Base-by-base conservation (phyloP, 2,888 invertebrate genomes). In the Brachycybe producta region DNA sequence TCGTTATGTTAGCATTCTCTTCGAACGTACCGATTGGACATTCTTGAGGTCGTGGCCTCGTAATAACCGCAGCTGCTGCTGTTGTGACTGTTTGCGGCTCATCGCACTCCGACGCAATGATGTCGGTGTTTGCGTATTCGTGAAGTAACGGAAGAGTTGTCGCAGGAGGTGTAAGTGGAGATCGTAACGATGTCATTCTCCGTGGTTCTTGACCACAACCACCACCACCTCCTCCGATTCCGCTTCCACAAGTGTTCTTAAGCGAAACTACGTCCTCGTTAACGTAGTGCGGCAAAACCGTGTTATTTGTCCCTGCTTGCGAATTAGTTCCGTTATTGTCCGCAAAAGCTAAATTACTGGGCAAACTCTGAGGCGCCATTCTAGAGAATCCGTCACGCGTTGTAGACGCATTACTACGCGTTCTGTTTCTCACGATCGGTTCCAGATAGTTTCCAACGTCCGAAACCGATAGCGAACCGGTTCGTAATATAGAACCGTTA, bases 121-220 rank as follows among this genome's bases (percentile, higher is more conserved):
- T n/a, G n/a, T n/a, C n/a, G 2, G 53, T 55, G 45, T 55, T 54
- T 8, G 49, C 52, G 23, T 55, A 54, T 17, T 54, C 54, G 32
- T 53, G 54, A 13, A 42, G 27, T 15, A 26, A 28, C 11, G 48
- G 48, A 15, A 39, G 39, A 41, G 21, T 28, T 8, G 7, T 17
- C n/a, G 43, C 43, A 2, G 49, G 49, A 17, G 49, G 49, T 24
- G 49, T 49, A 7, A 49, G 17, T 11, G 43, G 43, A 17, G 49
- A 49, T 34, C 49, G 27, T 13, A 35, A 43, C 5, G 43, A 49
- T 13, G 24, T 15, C 5, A 35, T 28, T 21, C 36, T 45, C 15
- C 24, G 5, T 15, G 36, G 52, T 19, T 36, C 53, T 30, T n/a
- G 21, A 4, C 35, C 35, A 23, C 40, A 30, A 19, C 47, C 49